A percentile compares a stretch with the other conserved stretches of the same genome.
These are phyloP conservation scores for Pygocentrus nattereri DNA, from an alignment of 2,797 vertebrate genomes.

Conservation along the genomic window DNA sequence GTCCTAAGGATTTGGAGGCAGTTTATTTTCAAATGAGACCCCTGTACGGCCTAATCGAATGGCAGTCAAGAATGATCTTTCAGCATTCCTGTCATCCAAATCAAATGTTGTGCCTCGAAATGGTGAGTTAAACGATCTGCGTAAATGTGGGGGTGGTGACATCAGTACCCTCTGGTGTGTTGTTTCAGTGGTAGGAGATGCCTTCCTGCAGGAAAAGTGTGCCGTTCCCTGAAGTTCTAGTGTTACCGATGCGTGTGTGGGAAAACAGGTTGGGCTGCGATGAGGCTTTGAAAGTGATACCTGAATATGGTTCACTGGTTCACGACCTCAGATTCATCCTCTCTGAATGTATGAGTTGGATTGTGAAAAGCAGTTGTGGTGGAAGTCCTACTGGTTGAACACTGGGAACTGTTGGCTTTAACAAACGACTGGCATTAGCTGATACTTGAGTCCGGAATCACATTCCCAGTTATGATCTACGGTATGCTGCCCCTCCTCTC, in stretches of 20 bases:
- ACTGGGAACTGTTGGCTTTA: constrained; percentile 4
- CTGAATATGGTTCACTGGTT: constrained; percentile 38
- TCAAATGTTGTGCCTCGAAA: constrained; percentile 4
- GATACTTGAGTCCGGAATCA: neutral
- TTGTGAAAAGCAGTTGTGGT: constrained; percentile 2
- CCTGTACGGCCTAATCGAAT: neutral
- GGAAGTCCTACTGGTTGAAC: constrained; percentile 10
- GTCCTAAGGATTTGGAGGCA: neutral
- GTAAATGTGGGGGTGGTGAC: constrained; percentile 10
- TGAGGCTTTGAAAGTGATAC: constrained; percentile 49
- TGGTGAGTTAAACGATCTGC: constrained; percentile 10
- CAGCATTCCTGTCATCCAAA: neutral
- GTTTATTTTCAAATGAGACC: neutral
- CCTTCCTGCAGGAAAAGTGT: constrained; percentile 44
- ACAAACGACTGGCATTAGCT: neutral
- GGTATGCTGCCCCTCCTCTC: neutral
- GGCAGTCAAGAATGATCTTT: neutral
- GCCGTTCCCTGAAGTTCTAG: constrained; percentile 19
- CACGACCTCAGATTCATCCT: constrained; percentile 38
- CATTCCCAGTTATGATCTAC: neutral
- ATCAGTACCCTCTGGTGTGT: constrained; percentile 27
- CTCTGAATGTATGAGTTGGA: constrained; percentile 36
- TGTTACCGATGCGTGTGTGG: constrained; percentile 41
- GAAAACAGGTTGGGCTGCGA: constrained; percentile 48
- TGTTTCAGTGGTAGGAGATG: constrained; percentile 41